Conservation (phyloP, 2,797 vertebrate genomes). For the Nothura maculosa region DNA sequence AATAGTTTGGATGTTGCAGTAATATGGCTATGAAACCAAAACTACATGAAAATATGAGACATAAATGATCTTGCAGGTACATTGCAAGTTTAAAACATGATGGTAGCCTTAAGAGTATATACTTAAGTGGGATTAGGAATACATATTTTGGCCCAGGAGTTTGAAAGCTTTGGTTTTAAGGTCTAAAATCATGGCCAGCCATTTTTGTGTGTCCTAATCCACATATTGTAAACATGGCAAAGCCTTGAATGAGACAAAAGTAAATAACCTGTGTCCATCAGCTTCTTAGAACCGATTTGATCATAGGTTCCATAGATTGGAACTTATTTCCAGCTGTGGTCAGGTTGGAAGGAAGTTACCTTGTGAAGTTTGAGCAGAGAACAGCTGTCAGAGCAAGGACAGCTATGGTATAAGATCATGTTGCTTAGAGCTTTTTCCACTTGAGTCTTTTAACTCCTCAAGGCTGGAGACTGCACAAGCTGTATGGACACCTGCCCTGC, state of each 20-base stretch:
- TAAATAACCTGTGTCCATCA: neutral
- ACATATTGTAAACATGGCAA: neutral
- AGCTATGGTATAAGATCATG: neutral
- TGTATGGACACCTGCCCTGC: rapidly evolving
- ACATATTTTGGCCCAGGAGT: neutral
- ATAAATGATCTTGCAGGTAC: neutral
- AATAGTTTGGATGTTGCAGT: neutral
- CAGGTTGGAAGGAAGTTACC: neutral
- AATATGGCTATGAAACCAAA: neutral
- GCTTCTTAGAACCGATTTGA: neutral
- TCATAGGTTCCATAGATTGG: rapidly evolving
- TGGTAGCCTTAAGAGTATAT: neutral
- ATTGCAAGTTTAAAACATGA: neutral
- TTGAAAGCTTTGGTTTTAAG: neutral
- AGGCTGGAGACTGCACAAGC: neutral
- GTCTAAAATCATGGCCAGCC: neutral
- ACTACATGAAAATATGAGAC: neutral
- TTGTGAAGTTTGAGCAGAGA: neutral
- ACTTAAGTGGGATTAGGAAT: neutral
- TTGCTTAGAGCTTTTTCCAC: neutral
- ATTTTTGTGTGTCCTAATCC: neutral
- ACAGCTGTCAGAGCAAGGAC: neutral
- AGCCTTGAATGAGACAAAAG: neutral
- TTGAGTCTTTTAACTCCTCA: neutral
- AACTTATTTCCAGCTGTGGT: neutral